Evolutionary conservation across 2,888 invertebrate species (phyloP), one percentile per base, ranked within the genome.

Genomic region (Spodoptera picta): DNA sequence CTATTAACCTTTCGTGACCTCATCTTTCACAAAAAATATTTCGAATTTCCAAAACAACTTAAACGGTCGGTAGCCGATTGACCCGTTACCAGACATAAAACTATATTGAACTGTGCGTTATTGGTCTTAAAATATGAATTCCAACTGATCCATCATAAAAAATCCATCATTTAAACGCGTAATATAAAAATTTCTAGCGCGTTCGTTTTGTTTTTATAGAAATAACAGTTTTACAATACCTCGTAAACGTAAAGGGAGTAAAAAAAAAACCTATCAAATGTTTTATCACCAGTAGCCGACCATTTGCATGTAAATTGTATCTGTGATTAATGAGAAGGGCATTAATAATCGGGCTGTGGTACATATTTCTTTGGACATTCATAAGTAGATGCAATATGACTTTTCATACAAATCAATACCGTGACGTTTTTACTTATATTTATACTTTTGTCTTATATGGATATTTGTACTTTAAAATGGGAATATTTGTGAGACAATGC

Each of bases 281-380:
- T 60, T 56, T 65, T 58, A 75, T 53, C 41, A 47, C 52, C 27
- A 47, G 50, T 63, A 68, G 56, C 51, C 3, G 44, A 27, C 9
- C 46, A 67, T 69, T 69, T 59, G 47, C 45, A 66, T 65, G 42
- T 58, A 67, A 74, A 74, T 36, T 36, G 36, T 36, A 36, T 64
- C 48, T 24, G 43, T 73, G 47, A 66, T 63, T 51, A 55, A 75
- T 67, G 68, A 65, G 68, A 71, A 68, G 75, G 70, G 67, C 62
- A 70, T 70, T 77, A 77, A 61, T 65, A 64, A 47, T 27, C 46
- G 54, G 27, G 4, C 2, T 6, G 7, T 36, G 43, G 7, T 51
- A 53, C 36, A 55, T 55, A 60, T 50, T 36, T 36, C 27, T 27
- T 27, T 27, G 19, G 4, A 31, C 6, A 6, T 31, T 6, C 4